These are phyloP conservation scores for Archaeoteleia sp. DNA, from an alignment of 2,888 invertebrate genomes.

Conservation along the genomic window DNA sequence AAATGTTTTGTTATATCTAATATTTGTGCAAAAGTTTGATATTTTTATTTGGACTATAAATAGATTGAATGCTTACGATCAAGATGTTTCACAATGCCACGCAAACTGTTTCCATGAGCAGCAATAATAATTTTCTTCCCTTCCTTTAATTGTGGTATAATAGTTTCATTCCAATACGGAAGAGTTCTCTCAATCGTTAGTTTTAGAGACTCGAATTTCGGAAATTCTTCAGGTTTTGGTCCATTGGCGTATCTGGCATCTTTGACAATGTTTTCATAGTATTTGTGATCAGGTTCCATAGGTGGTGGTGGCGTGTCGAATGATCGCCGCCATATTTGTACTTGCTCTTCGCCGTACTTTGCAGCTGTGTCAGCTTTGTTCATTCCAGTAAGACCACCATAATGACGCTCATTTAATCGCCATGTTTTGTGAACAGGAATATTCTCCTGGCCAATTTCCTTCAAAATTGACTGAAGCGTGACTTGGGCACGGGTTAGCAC, in stretches of 20 bases:
- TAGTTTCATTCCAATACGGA: conserved; percentile 90
- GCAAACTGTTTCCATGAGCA: conserved; percentile 90
- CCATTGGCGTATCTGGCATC: conserved; percentile 84
- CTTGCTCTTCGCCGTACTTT: conserved; percentile 90
- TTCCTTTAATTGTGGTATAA: conserved; percentile 88
- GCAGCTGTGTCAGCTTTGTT: conserved; percentile 90
- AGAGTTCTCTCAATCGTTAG: conserved; percentile 87
- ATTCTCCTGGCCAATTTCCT: conserved; percentile 81
- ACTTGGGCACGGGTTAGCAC: conserved; percentile 85
- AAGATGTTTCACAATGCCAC: conserved; percentile 90
- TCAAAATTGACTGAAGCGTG: conserved; percentile 82
- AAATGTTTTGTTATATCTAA: too few relatives aligned
- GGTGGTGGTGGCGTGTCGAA: conserved; percentile 89
- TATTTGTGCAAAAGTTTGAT: too few relatives aligned
- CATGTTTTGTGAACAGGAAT: conserved; percentile 84
- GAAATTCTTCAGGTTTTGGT: conserved; percentile 85
- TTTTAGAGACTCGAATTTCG: conserved; percentile 88
- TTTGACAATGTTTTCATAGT: conserved; percentile 84
- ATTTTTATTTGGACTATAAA: too few relatives aligned
- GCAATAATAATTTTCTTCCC: conserved; percentile 88
- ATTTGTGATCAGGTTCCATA: conserved; percentile 85
- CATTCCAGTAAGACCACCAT: conserved; percentile 89
- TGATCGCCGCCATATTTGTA: conserved; percentile 90
- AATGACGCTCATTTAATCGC: conserved; percentile 92
- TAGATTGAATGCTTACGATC: conserved; percentile 78